phyloP scores from a whole-genome alignment of 1,140 invertebrate species.

The Drosophila auraria region DNA sequence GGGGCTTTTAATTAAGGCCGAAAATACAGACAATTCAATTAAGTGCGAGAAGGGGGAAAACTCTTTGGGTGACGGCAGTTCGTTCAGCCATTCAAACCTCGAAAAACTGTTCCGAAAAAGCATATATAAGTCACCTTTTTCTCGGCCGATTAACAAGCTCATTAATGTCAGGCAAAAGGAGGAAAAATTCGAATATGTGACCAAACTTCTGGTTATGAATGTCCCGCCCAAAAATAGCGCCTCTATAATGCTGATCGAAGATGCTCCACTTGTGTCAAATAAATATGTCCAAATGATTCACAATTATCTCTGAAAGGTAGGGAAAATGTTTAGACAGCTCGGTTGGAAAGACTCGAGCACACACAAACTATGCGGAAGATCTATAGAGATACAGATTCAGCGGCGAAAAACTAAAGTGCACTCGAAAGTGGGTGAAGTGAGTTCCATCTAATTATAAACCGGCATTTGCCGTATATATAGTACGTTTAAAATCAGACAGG shows the following conservation, averaged over 20 bases:
- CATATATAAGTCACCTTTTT: slow-evolving; percentile 56
- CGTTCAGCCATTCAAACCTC: not conserved
- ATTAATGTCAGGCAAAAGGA: slow-evolving; percentile 66
- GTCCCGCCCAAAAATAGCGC: slow-evolving; percentile 36
- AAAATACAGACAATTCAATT: slow-evolving; percentile 56
- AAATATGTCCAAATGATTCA: slow-evolving; percentile 52
- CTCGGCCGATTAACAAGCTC: slow-evolving; percentile 64
- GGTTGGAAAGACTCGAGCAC: slow-evolving; percentile 19
- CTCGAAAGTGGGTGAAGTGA: slow-evolving; percentile 63
- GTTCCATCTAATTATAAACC: slow-evolving; percentile 61
- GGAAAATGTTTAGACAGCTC: slow-evolving; percentile 55
- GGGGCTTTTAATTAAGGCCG: slow-evolving; percentile 52
- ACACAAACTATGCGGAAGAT: slow-evolving; percentile 67
- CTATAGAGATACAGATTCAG: slow-evolving; percentile 34
- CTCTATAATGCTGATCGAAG: slow-evolving; percentile 50
- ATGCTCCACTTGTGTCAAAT: slow-evolving; percentile 56
- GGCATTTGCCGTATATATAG: slow-evolving; percentile 56
- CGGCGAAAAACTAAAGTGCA: slow-evolving; percentile 63
- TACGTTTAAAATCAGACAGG: slow-evolving; percentile 14
- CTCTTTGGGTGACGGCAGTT: slow-evolving; percentile 12
- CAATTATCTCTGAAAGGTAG: slow-evolving; percentile 42
- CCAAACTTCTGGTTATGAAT: slow-evolving; percentile 54
- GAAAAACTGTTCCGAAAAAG: slow-evolving; percentile 8
- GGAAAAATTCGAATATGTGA: slow-evolving; percentile 4
- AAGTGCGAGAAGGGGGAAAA: slow-evolving; percentile 8